These are phyloP conservation scores for Chaenogobius annularis DNA, from an alignment of 2,113 vertebrate genomes.

Conservation along the genomic window DNA sequence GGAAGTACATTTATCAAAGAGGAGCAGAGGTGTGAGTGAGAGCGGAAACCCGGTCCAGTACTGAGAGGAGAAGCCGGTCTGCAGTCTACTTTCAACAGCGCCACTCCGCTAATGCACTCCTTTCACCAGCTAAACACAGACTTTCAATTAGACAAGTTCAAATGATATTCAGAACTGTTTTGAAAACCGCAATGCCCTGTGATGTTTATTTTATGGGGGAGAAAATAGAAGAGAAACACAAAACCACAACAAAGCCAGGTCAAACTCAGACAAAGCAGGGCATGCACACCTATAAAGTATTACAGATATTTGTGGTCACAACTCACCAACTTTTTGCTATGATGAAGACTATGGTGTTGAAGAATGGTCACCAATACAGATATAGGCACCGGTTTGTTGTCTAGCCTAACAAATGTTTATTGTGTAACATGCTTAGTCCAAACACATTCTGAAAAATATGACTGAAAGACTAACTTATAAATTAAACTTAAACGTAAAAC, in stretches of 20 bases:
- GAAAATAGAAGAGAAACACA: not conserved
- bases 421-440: no score
- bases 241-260: not conserved
- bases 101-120: not conserved
- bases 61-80: conserved; percentile 1
- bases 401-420: no score
- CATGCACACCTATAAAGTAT: not conserved
- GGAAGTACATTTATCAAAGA: conserved; percentile 51
- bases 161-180: not conserved
- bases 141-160: not conserved
- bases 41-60: not conserved
- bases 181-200: not conserved
- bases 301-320: not conserved
- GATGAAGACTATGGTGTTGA: no score
- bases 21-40: not conserved
- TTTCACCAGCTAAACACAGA: not conserved
- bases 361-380: no score
- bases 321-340: no score
- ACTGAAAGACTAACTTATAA: not conserved
- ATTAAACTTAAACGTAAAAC: not conserved
- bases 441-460: no score
- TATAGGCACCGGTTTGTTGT: no score
- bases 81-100: not conserved
- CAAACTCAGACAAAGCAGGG: not conserved
- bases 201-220: not conserved